phyloP scores from a whole-genome alignment of 2,113 vertebrate species.

The Colossoma macropomum region DNA sequence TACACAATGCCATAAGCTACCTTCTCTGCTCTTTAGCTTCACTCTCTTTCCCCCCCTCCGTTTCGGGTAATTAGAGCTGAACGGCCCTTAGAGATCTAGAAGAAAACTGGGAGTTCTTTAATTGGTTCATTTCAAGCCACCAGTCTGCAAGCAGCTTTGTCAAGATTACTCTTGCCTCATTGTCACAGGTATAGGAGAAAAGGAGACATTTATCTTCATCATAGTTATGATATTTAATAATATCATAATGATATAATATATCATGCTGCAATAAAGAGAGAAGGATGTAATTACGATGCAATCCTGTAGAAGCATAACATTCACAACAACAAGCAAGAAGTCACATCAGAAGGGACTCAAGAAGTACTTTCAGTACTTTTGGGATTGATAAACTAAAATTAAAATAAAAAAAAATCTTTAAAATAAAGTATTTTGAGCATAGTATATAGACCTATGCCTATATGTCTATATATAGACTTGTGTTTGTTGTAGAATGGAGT shows the following conservation, averaged over 20 bases:
- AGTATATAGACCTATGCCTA: too few relatives aligned
- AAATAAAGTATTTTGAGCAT: too few relatives aligned
- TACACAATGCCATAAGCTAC: constrained; percentile 26
- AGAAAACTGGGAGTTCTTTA: constrained; percentile 29
- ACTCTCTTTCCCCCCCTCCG: constrained; percentile 5
- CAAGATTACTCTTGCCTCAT: constrained; percentile 1
- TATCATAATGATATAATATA: background rate
- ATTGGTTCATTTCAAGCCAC: constrained; percentile 40
- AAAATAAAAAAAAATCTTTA: too few relatives aligned
- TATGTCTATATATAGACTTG: too few relatives aligned
- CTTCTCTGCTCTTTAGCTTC: background rate
- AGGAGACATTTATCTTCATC: background rate
- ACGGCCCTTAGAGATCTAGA: constrained; percentile 5
- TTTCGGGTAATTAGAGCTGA: constrained; percentile 40
- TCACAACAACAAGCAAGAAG: background rate
- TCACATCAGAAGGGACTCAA: background rate
- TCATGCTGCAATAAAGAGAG: background rate
- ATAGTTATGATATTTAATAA: background rate
- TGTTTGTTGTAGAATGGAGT: too few relatives aligned
- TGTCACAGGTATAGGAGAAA: background rate
- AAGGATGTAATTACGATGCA: background rate
- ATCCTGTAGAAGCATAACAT: background rate
- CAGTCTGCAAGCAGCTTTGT: constrained; percentile 5
- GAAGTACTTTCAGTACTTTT: background rate
- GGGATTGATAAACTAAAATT: too few relatives aligned